Base-by-base conservation (phyloP, 1,140 invertebrate genomes). In the Bombus impatiens region DNA sequence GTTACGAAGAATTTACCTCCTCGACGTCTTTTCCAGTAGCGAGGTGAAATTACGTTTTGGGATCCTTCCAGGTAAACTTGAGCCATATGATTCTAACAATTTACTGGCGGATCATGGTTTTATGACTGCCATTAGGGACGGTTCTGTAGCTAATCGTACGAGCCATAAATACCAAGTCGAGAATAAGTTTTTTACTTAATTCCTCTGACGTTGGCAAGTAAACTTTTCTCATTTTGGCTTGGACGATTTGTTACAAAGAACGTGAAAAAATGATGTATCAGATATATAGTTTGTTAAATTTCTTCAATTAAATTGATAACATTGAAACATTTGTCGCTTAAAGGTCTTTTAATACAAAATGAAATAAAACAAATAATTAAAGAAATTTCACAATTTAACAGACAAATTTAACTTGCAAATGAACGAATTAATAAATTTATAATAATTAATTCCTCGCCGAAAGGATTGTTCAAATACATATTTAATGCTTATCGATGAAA, bases 41-140 rank as follows among this genome's bases (percentile, higher is more conserved):
- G 75, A 37, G 35, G 35, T 13, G 40, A 40, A 28, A 77, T 57
- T 77, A 59, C 22, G 47, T 28, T 37, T 40, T 77, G 53, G 75
- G 75, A 40, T 37, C 53, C 37, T 59, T 77, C 53, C 75, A 77
- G 53, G 35, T 5, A 53, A 76, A 12, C 35, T 76, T 59, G 12
- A 25, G 12, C 32, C 35, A 15, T 42, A 77, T 28, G 35, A 77
- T 40, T 77, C 75, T 9, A 28, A 77, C 53, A 42, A 77, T 77
- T 77, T 77, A 77, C 53, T 3, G 47, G 32, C 75, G 75, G 53
- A 57, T 77, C 53, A 57, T 35, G 35, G 35, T 59, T 77, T 77
- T 77, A 77, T 77, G 9, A 13, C 22, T 35, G 53, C 35, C 35
- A 74, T 74, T 44, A 59, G 75, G 35, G 35, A 35, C 35, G 53